phyloP scores from a whole-genome alignment of 2,797 vertebrate species.

The Melanotaenia pygmaea region DNA sequence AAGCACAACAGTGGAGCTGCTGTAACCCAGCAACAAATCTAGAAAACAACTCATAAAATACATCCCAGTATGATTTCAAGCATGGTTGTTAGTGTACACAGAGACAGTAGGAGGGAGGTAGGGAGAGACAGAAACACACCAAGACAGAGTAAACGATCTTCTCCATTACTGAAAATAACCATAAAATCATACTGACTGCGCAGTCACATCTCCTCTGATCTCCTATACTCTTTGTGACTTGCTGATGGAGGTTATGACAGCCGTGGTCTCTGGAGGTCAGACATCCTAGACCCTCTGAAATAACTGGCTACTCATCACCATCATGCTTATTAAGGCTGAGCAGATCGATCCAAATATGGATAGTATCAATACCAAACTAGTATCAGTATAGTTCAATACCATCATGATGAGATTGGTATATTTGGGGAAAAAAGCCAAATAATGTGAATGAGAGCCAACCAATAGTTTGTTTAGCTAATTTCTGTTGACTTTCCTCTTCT shows the following conservation, averaged over 20 bases:
- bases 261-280: constrained; percentile 44
- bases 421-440: too few relatives aligned
- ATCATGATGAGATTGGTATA: too few relatives aligned
- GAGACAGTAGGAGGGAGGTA: constrained; percentile 2
- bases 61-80: constrained; percentile 19
- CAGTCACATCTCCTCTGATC: constrained; percentile 24
- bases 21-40: constrained; percentile 60
- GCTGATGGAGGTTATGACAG: constrained; percentile 23
- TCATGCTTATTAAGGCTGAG: too few relatives aligned
- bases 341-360: too few relatives aligned
- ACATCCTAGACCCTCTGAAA: constrained; percentile 38
- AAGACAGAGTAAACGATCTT: constrained; percentile 27
- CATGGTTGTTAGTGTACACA: constrained; percentile 31
- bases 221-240: constrained; percentile 22
- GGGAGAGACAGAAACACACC: constrained; percentile 11
- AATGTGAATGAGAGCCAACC: too few relatives aligned
- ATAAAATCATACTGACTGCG: constrained; percentile 33
- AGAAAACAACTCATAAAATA: constrained; percentile 55
- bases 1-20: constrained; percentile 36
- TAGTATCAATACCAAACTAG: too few relatives aligned
- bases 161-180: constrained; percentile 35
- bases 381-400: too few relatives aligned
- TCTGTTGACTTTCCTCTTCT: too few relatives aligned
- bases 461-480: too few relatives aligned
- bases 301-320: constrained; percentile 20